A percentile compares a stretch with the other conserved stretches of the same genome.
Evolutionary conservation across 1,140 invertebrate genomes (phyloP).

Genomic region (Chelonus insularis): DNA sequence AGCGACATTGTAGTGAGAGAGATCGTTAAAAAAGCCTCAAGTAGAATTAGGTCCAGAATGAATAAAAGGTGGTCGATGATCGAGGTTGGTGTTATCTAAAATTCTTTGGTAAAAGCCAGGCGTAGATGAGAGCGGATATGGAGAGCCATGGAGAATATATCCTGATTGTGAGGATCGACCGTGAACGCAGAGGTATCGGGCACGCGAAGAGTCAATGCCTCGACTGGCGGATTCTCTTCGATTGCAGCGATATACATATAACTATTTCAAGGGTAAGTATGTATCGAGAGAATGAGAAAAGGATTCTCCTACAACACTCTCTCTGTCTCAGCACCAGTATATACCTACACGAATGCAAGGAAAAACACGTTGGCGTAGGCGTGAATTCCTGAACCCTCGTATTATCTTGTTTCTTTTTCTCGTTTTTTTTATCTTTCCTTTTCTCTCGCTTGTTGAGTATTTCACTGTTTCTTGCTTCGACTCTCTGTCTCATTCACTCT

Average conservation of each 20-base stretch:
- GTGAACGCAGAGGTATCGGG: constrained; percentile 12
- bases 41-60: too few relatives aligned
- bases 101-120: constrained; percentile 14
- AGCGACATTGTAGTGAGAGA: too few relatives aligned
- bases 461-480: constrained; percentile 2
- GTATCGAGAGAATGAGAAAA: neutral
- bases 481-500: constrained; percentile 12
- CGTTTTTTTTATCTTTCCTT: constrained; percentile 21
- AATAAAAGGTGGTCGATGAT: too few relatives aligned
- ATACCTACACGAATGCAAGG: constrained; percentile 39
- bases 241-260: constrained; percentile 12
- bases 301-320: too few relatives aligned
- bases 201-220: constrained; percentile 18
- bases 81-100: neutral
- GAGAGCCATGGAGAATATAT: neutral
- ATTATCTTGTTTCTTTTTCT: constrained; percentile 47
- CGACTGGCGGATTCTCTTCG: constrained; percentile 1
- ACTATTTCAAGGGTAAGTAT: neutral
- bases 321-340: too few relatives aligned
- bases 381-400: constrained; percentile 52
- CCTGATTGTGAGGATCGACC: constrained; percentile 16
- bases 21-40: too few relatives aligned
- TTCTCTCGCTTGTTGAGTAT: constrained; percentile 13
- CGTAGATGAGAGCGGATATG: neutral
- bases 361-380: constrained; percentile 55